A percentile compares a stretch with the other conserved stretches of the same genome.
Evolutionary conservation across 92 coral and sea anemone species (phyloP).

Genomic region (Meandrina meandrites): DNA sequence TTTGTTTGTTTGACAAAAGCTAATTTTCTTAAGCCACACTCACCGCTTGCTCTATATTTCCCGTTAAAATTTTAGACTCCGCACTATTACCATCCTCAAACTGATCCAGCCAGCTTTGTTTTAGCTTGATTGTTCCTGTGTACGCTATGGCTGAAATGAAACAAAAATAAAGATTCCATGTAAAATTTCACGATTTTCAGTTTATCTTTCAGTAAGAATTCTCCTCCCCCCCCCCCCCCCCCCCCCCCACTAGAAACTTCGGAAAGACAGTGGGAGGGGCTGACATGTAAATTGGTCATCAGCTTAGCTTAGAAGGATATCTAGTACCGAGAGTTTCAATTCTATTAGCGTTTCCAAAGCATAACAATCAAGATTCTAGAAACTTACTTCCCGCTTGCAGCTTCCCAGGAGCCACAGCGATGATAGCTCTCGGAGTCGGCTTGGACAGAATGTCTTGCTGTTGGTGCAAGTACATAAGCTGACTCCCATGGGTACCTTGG

Average conservation of each 20-base stretch:
- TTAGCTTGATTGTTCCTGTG: slow-evolving; percentile 79
- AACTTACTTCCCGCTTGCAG: slow-evolving; percentile 81
- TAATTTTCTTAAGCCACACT: no score
- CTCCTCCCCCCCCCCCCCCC: no score
- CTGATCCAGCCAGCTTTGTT: slow-evolving; percentile 93
- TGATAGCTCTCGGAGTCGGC: slow-evolving; percentile 29
- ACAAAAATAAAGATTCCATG: neutral
- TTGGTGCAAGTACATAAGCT: slow-evolving; percentile 71
- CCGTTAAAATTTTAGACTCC: slow-evolving; percentile 84
- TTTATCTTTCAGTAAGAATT: neutral
- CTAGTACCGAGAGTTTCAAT: no score
- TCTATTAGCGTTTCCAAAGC: no score
- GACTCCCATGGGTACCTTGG: slow-evolving; percentile 60
- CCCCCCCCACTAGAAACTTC: no score
- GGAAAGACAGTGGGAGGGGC: no score
- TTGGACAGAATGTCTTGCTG: slow-evolving; percentile 59
- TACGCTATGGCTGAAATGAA: slow-evolving; percentile 64
- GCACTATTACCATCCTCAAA: slow-evolving; percentile 67
- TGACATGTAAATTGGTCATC: no score
- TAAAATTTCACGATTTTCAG: no score
- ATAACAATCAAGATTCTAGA: neutral
- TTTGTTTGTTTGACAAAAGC: neutral
- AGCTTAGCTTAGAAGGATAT: no score
- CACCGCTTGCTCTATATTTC: slow-evolving; percentile 97
- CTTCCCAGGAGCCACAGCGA: slow-evolving; percentile 40